Base-by-base conservation (phyloP, 2,797 vertebrate species). In the Myotis planiceps region DNA sequence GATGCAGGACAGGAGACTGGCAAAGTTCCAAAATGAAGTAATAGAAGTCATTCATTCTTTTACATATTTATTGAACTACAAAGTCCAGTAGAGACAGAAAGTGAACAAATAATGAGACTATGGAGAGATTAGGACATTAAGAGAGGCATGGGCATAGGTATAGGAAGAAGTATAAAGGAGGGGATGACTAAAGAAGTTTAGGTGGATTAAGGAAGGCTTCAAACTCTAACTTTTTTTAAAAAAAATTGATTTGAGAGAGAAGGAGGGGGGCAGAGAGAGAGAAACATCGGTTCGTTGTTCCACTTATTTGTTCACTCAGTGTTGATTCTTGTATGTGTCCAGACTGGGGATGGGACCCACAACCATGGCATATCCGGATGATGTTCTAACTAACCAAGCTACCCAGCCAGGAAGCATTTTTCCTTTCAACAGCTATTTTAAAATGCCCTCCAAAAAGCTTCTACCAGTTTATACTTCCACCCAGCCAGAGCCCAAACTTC, bases 41-140 rank as follows among this genome's bases (percentile, higher is more conserved):
- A 65, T 39, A 92, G 21, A 89, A 92, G 6, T 55, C 32, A 80
- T 45, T 92, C 29, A 47, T 49, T 88, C 51, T 92, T 92, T 84
- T 23, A 75, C 66, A 84, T 37, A 69, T 51, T 84, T 72, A 88
- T 6, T 74, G 9, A 95, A 51, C 21, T 81, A 47, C 29, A 88
- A 53, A 69, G 69, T 82, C n/a, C 55, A 76, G 34, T 9, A 66
- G 4, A 74, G 72, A 68, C 12, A 51, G 21, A 81, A 55, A 92
- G 34, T 42, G 47, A 89, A 93, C 9, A 39, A 72, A 78, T 23
- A 63, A 39, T 51, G 55, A 78, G 37, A 66, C 34, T 19, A 80
- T 0, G 23, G 16, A 23, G 14, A 14, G 19, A 72, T 66, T 39
- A 15, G 1, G 4, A 0, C 18, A 45, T 27, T 34, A 49, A 51